Evolutionary conservation across 2,888 invertebrate genomes (phyloP), one percentile per base, ranked within the genome.

Genomic region (Acleris literana): DNA sequence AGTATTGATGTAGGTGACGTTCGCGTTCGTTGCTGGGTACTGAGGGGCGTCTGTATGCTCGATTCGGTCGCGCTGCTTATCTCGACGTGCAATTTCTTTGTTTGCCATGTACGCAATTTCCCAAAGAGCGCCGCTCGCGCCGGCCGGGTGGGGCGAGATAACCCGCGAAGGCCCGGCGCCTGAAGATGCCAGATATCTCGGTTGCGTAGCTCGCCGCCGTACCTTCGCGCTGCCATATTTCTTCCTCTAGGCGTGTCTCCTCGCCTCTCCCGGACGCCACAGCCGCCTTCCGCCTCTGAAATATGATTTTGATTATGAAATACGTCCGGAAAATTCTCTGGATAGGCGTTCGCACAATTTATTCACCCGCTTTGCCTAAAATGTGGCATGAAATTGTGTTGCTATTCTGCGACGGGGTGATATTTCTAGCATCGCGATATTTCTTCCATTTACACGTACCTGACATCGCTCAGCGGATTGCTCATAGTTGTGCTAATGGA

Each of bases 101-200:
- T 91, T 88, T 87, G 86, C 81, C 76, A 81, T 83, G 83, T 85
- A 85, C 88, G 87, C 88, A 87, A 88, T 88, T 87, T 87, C 88
- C 85, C 81, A 85, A 86, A 86, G 82, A 83, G 85, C 78, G 76
- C 73, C 78, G 76, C 57, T 76, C 77, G 79, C 72, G 76, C 70
- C 74, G 69, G 68, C 73, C 74, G 75, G 71, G 72, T 22, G 54
- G 66, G 62, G 63, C 71, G 78, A 85, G 86, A 89, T 88, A 88
- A 88, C 84, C 81, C 82, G 76, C 78, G 76, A 79, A 76, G 80
- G 79, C 78, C 70, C 78, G 73, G 74, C 76, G 75, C 76, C 79
- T 81, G 78, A 72, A 84, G 87, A 87, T 87, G 84, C 79, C 78
- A 86, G 89, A 88, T 89, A 90, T 83, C 81, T 80, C 72, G 72